Evolutionary conservation across 2,113 vertebrate genomes (phyloP).

Genomic region (Sapayoa aenigma): DNA sequence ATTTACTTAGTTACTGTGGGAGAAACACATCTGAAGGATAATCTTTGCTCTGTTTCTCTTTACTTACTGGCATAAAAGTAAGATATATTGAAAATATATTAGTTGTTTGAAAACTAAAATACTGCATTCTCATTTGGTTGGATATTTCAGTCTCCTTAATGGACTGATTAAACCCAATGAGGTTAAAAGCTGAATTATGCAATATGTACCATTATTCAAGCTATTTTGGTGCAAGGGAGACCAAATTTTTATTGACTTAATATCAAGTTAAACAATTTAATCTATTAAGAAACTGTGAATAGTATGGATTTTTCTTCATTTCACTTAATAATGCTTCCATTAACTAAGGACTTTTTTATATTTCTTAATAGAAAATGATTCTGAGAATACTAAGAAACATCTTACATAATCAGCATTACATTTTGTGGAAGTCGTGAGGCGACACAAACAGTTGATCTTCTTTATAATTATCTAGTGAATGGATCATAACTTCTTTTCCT

Average conservation of each 20-base stretch:
- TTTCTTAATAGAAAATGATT: background rate
- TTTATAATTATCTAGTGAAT: background rate
- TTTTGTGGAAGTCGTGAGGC: background rate
- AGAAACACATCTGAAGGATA: background rate
- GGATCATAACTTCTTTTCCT: background rate
- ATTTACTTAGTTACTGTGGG: background rate
- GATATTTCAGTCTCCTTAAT: background rate
- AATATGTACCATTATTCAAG: background rate
- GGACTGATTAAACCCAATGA: background rate
- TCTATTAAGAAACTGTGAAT: background rate
- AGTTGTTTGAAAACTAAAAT: background rate
- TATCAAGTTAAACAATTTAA: constrained; percentile 2
- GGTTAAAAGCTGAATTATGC: background rate
- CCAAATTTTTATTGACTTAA: constrained; percentile 9
- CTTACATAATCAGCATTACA: background rate
- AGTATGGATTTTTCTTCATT: background rate
- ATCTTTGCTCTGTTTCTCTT: background rate
- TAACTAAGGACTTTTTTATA: background rate
- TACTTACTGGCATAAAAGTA: background rate
- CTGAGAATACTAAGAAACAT: background rate
- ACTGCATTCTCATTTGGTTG: background rate
- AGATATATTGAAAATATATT: background rate
- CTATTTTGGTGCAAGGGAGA: background rate
- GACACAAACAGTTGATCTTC: background rate
- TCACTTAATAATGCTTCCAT: background rate